phyloP scores from a whole-genome alignment of 2,113 vertebrate species.

The Paedocypris sp. region DNA sequence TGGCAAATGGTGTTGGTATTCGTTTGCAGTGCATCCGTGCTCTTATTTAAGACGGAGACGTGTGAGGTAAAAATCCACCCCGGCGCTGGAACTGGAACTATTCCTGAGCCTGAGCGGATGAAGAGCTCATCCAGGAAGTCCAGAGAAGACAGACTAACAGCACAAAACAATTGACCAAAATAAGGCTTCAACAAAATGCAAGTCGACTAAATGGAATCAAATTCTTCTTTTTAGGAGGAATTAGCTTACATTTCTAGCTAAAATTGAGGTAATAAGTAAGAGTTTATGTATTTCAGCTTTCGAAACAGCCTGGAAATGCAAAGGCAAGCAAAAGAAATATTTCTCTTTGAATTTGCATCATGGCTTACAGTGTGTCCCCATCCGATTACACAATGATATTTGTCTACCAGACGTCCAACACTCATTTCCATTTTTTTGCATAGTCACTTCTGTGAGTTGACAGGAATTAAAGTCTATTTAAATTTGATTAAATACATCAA shows the following conservation, averaged over 20 bases:
- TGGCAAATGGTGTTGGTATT: constrained; percentile 30
- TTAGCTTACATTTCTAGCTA: no score
- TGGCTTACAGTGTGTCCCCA: constrained; percentile 27
- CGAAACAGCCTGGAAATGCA: neutral
- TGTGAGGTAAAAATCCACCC: constrained; percentile 28
- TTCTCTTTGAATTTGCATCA: constrained; percentile 22
- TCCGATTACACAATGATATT: constrained; percentile 27
- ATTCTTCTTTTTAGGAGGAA: no score
- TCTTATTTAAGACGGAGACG: constrained; percentile 42
- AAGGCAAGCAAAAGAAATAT: constrained; percentile 2
- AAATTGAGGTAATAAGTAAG: no score
- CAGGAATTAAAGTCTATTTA: no score
- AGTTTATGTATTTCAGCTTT: no score
- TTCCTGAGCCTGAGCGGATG: constrained; percentile 2
- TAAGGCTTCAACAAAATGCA: no score
- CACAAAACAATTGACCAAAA: neutral
- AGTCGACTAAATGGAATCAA: no score
- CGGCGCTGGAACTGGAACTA: constrained; percentile 4
- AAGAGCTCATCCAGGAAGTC: no score
- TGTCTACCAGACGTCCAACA: constrained; percentile 20
- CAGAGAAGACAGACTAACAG: no score
- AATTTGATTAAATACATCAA: no score
- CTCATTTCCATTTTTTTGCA: constrained; percentile 33
- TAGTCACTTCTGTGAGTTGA: neutral
- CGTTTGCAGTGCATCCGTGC: constrained; percentile 35